Evolutionary conservation across 2,888 invertebrate species (phyloP).

Genomic region (Galerucella nymphaeae): DNA sequence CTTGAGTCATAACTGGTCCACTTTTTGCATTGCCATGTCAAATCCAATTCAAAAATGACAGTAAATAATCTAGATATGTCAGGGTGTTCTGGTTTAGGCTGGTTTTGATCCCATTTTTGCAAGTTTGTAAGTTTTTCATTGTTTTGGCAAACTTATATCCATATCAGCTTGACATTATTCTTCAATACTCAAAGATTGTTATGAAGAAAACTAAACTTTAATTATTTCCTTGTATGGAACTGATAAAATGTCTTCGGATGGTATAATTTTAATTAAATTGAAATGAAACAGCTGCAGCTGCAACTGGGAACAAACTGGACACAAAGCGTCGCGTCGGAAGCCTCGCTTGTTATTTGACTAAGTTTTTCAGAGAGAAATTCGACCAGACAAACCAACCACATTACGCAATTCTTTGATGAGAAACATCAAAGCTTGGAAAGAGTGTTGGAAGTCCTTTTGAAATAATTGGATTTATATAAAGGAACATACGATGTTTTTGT

Average conservation of each 20-base stretch:
- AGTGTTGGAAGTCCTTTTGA: conserved; percentile 11
- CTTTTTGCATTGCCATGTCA: no score
- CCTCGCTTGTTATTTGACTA: conserved; percentile 19
- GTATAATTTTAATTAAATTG: not conserved
- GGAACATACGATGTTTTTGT: not conserved
- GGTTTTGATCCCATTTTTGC: no score
- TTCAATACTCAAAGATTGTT: no score
- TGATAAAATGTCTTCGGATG: not conserved
- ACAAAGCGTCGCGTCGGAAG: conserved; percentile 2
- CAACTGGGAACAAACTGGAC: conserved; percentile 3
- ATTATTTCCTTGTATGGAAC: not conserved
- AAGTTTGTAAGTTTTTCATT: no score
- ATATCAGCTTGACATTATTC: no score
- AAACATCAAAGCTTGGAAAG: conserved; percentile 30
- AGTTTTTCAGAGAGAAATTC: conserved; percentile 23
- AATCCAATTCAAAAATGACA: no score
- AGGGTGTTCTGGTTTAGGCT: no score
- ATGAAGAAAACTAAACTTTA: no score
- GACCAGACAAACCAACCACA: conserved; percentile 28
- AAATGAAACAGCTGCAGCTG: not conserved
- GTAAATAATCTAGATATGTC: no score
- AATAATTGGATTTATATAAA: conserved; percentile 18
- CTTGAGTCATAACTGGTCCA: no score
- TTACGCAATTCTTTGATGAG: conserved; percentile 25
- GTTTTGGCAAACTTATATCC: no score